Base-by-base conservation (phyloP, 2,797 vertebrate genomes). In the Ctenochaetus hawaiiensis region DNA sequence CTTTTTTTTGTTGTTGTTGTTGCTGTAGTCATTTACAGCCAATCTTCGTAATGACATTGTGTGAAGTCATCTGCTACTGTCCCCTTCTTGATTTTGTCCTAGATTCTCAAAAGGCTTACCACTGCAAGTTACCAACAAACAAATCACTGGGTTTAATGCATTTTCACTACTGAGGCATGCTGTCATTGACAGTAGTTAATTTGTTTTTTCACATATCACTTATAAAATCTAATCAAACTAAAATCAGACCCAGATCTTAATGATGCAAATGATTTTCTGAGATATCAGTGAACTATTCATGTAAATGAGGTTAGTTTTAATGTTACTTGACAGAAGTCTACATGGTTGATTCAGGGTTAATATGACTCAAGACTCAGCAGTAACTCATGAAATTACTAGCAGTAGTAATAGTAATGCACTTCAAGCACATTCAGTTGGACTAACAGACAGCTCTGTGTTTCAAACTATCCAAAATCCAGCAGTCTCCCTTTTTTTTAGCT, bases 11-110 rank as follows among this genome's bases (percentile, higher is more conserved):
- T 34, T 7, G 30, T 34, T 34, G 30, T 7, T 34, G 30, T 6
- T 57, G 39, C 78, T 58, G 26, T 51, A 78, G 66, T 86, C 81
- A 59, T 91, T 91, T 86, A 79, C 75, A 79, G 69, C 22, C 52
- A 54, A 26, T 82, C 63, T 83, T 77, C 68, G 64, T 83, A 88
- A 91, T 91, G 87, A 87, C 88, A 78, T 87, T 84, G 88, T 77
- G 67, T 58, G 66, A 70, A 62, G 61, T 65, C 75, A 82, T 78
- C 71, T 83, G 72, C 74, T 75, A 43, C n/a, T 60, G 39, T 75
- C 44, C 77, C 69, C 69, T 83, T 79, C 72, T 77, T 72, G 13
- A 66, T 75, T 34, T 72, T 56, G 52, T 58, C 81, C 67, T 9
- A 30, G 72, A 73, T 66, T 43, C 66, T 68, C 6, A 0, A 71